Evolutionary conservation across 2,888 invertebrate genomes (phyloP), one percentile per base, ranked within the genome.

Genomic region (Elmis aenea): DNA sequence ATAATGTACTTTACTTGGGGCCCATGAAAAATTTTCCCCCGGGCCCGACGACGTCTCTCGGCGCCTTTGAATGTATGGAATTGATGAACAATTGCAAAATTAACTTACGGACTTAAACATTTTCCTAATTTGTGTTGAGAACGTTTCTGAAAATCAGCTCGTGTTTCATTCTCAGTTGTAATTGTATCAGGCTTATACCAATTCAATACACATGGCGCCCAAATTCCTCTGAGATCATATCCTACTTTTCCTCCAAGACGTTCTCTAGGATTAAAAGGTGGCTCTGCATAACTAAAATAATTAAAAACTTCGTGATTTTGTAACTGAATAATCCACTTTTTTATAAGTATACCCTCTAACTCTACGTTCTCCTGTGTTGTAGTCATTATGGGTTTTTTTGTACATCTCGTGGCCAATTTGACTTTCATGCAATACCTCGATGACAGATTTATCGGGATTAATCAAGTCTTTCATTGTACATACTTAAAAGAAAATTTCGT

Each of bases 161-260:
- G 68, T 43, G 70, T 63, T 21, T 64, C 61, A 47, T 64, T 72
- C 4, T 47, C 53, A n/a, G 68, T 35, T 13, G 67, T 52, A 2
- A 63, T 50, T 27, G 64, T 63, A 27, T 61, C 55, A 20, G 59
- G 62, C 12, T 59, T 43, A 51, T 68, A 36, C 74, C 75, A 51
- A 51, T 48, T 39, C 25, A 54, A 53, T n/a, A 55, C 55, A 49
- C 74, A 73, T 49, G 56, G 66, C 8, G 67, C 71, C 51, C 69
- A 67, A 14, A 58, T 66, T 8, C 76, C 76, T 42, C 71, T 60
- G 35, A 68, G 69, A 51, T 75, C 75, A 12, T 66, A 61, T 25
- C 54, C 57, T 1, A 67, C 67, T 48, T 62, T 64, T 40, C 64
- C 50, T 0, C 77, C 77, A 50, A 60, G 77, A 2, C 70, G 67